Conservation (phyloP, 2,888 invertebrate species). For the Stenolophus ochropezus region DNA sequence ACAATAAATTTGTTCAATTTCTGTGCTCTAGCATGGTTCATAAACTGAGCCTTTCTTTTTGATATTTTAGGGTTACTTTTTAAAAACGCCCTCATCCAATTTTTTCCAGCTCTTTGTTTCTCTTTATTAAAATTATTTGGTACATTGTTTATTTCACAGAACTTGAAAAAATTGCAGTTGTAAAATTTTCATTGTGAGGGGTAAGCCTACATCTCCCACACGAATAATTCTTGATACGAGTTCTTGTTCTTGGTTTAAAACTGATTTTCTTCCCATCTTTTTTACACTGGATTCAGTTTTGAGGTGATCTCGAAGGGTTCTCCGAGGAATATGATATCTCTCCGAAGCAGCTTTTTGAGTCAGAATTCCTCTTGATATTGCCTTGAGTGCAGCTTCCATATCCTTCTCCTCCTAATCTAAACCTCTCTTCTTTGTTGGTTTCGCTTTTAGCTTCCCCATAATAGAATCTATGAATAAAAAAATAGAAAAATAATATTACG, state of each 20-base stretch:
- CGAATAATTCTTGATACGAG: slow-evolving; percentile 63
- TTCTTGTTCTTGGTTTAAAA: slow-evolving; percentile 46
- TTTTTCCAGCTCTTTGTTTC: slow-evolving; percentile 54
- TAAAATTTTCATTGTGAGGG: slow-evolving; percentile 60
- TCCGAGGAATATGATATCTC: slow-evolving; percentile 64
- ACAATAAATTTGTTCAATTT: slow-evolving; percentile 64
- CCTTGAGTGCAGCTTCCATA: not conserved
- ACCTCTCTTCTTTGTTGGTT: no score
- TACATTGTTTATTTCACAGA: slow-evolving; percentile 64
- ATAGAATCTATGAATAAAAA: no score
- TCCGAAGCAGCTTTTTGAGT: not conserved
- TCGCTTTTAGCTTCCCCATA: no score
- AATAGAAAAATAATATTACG: no score
- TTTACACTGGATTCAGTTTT: slow-evolving; percentile 59
- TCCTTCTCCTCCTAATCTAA: not conserved
- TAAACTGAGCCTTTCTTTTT: slow-evolving; percentile 64
- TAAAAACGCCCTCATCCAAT: slow-evolving; percentile 62
- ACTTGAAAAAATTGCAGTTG: slow-evolving; percentile 62
- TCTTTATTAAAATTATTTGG: slow-evolving; percentile 63
- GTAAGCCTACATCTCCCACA: slow-evolving; percentile 57
- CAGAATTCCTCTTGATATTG: not conserved
- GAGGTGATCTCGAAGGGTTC: slow-evolving; percentile 65
- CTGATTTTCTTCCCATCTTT: slow-evolving; percentile 63
- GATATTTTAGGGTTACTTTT: slow-evolving; percentile 61
- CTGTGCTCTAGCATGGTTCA: slow-evolving; percentile 66